Evolutionary conservation across 2,888 invertebrate genomes (phyloP).

Genomic region (Criorhina ranunculi): DNA sequence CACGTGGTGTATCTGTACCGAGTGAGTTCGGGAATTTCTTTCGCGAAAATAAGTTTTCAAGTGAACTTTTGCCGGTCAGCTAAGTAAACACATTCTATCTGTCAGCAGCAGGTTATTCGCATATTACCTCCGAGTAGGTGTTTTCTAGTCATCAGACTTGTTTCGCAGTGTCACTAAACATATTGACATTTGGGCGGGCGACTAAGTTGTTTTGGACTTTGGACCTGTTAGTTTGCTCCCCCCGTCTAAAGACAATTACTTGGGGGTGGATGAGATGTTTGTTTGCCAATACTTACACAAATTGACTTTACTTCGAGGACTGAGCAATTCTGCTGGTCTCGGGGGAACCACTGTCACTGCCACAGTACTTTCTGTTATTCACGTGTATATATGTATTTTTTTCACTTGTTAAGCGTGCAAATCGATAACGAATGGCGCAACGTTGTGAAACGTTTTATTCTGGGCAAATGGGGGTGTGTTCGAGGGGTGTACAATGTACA

Average conservation of each 20-base stretch:
- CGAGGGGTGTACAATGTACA: constrained; percentile 9
- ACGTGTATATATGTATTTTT: constrained; percentile 43
- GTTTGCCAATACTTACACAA: constrained; percentile 39
- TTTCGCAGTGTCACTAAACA: constrained; percentile 3
- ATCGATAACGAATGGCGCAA: constrained; percentile 32
- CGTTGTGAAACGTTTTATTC: constrained; percentile 64
- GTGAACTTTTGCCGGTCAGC: constrained; percentile 4
- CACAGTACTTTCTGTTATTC: constrained; percentile 11
- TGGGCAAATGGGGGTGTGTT: constrained; percentile 26
- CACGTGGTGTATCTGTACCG: too few relatives aligned
- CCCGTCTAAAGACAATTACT: background rate
- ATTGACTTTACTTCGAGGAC: constrained; percentile 6
- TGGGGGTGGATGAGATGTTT: background rate
- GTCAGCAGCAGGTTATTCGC: constrained; percentile 7
- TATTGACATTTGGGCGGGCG: background rate
- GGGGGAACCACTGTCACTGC: constrained; percentile 36
- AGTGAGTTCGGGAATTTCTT: background rate
- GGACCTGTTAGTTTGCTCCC: background rate
- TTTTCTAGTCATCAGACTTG: background rate
- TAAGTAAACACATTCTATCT: constrained; percentile 22
- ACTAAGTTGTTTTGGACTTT: constrained; percentile 14
- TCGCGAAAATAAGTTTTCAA: background rate
- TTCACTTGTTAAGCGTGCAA: constrained; percentile 3
- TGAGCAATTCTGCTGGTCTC: constrained; percentile 4
- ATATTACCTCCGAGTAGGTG: background rate